These are phyloP conservation scores for Scortum barcoo DNA, from an alignment of 2,113 vertebrate genomes.

Conservation along the genomic window DNA sequence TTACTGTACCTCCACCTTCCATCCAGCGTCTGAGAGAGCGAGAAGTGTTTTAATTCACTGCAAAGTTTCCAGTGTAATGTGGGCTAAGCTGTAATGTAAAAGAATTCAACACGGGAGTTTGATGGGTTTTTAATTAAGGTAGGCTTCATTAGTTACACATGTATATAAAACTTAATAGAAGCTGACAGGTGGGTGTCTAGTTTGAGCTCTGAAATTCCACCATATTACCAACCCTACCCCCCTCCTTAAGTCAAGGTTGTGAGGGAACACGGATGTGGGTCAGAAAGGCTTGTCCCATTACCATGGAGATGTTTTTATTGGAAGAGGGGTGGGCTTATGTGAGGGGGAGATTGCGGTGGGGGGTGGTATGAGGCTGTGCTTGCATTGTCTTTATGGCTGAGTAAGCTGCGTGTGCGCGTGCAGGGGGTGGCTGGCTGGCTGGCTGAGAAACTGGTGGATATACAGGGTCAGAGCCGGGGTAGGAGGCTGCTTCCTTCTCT, in stretches of 20 bases:
- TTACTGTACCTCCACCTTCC: slow-evolving; percentile 33
- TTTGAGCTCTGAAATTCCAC: slow-evolving; percentile 61
- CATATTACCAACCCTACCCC: slow-evolving; percentile 49
- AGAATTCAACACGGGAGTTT: slow-evolving; percentile 30
- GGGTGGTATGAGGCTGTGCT: slow-evolving; percentile 39
- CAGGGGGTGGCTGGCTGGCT: slow-evolving; percentile 53
- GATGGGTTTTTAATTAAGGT: slow-evolving; percentile 61
- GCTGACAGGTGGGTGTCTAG: slow-evolving; percentile 38
- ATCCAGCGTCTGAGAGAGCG: not conserved
- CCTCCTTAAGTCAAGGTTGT: slow-evolving; percentile 43
- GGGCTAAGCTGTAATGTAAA: slow-evolving; percentile 25
- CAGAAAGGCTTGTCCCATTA: slow-evolving; percentile 80
- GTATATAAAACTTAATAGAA: slow-evolving; percentile 18
- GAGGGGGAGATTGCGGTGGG: slow-evolving; percentile 36
- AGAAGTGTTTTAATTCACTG: slow-evolving; percentile 40
- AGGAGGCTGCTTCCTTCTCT: slow-evolving; percentile 37
- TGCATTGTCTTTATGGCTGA: slow-evolving; percentile 80
- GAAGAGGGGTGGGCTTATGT: slow-evolving; percentile 60
- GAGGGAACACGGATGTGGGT: slow-evolving; percentile 70
- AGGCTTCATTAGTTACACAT: slow-evolving; percentile 28
- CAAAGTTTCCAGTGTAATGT: slow-evolving; percentile 48
- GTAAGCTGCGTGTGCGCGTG: slow-evolving; percentile 68
- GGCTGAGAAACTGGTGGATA: slow-evolving; percentile 65
- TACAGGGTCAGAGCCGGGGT: slow-evolving; percentile 57
- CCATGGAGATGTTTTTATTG: slow-evolving; percentile 83